Evolutionary conservation across 2,113 vertebrate genomes (phyloP).

Genomic region (Zapornia atra): DNA sequence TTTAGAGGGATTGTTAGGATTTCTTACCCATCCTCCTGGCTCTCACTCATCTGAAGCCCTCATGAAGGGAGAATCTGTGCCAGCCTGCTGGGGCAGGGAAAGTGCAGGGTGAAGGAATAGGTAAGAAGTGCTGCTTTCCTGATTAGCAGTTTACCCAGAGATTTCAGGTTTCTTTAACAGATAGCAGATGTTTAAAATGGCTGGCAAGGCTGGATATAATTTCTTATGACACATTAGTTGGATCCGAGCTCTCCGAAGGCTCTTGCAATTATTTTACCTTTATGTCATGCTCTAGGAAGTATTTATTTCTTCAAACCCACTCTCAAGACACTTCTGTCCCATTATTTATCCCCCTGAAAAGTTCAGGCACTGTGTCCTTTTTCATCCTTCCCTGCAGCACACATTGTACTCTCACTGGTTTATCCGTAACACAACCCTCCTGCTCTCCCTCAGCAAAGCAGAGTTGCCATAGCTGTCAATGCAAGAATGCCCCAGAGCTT

Average conservation of each 20-base stretch:
- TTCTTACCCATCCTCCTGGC: not conserved
- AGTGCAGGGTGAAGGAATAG: not conserved
- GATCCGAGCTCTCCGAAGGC: slow-evolving; percentile 12
- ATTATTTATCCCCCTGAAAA: slow-evolving; percentile 44
- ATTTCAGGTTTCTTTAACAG: slow-evolving; percentile 36
- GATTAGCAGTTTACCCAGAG: slow-evolving; percentile 7
- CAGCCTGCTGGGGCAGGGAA: not conserved
- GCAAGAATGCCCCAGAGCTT: not conserved
- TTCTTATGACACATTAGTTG: slow-evolving; percentile 45
- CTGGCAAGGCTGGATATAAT: slow-evolving; percentile 43
- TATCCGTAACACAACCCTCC: not conserved
- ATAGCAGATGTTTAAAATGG: slow-evolving; percentile 43
- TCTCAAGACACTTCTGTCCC: slow-evolving; percentile 17
- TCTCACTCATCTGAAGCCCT: not conserved
- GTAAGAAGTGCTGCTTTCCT: not conserved
- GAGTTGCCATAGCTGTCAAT: not conserved
- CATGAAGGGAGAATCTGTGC: not conserved
- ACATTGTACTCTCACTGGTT: not conserved
- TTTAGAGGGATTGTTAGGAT: not conserved
- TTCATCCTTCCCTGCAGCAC: not conserved
- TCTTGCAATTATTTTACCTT: slow-evolving; percentile 42
- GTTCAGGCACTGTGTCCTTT: slow-evolving; percentile 8
- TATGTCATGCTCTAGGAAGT: slow-evolving; percentile 22
- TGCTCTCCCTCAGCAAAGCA: not conserved
- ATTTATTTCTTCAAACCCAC: slow-evolving; percentile 21